Conservation (phyloP, 1,140 invertebrate species). For the Forficula auricularia region DNA sequence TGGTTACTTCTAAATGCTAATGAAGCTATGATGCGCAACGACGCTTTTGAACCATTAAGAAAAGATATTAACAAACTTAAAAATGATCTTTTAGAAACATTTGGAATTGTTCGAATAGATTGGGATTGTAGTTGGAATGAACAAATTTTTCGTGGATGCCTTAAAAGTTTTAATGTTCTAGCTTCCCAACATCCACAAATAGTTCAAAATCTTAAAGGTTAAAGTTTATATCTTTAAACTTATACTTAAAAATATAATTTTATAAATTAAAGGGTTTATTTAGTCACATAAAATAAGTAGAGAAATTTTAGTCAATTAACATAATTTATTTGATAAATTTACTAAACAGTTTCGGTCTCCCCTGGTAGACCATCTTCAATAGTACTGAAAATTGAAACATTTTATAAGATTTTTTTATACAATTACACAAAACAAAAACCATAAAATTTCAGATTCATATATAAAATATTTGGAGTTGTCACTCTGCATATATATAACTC, state of each 20-base stretch:
- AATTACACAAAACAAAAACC: no score
- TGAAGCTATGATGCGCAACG: conserved; percentile 29
- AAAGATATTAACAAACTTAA: conserved; percentile 46
- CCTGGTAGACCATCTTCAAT: no score
- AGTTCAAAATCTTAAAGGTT: conserved; percentile 45
- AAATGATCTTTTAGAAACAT: conserved; percentile 30
- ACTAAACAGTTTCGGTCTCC: no score
- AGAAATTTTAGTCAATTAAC: no score
- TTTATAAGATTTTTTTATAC: no score
- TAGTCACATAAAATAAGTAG: no score
- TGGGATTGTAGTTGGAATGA: conserved; percentile 80
- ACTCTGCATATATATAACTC: no score
- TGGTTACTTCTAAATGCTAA: conserved; percentile 48
- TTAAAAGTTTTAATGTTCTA: conserved; percentile 56
- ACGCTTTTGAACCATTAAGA: conserved; percentile 39
- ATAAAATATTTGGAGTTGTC: no score
- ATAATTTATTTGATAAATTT: no score
- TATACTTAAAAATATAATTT: not conserved
- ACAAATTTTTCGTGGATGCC: conserved; percentile 64
- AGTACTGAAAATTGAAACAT: no score
- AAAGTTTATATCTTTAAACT: not conserved
- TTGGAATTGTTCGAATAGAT: conserved; percentile 38
- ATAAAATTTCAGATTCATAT: no score
- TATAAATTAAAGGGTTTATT: no score
- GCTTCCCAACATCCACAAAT: conserved; percentile 47